Evolutionary conservation across 2,797 vertebrate species (phyloP), one percentile per base, ranked within the genome.

Genomic region (Salmo trutta): DNA sequence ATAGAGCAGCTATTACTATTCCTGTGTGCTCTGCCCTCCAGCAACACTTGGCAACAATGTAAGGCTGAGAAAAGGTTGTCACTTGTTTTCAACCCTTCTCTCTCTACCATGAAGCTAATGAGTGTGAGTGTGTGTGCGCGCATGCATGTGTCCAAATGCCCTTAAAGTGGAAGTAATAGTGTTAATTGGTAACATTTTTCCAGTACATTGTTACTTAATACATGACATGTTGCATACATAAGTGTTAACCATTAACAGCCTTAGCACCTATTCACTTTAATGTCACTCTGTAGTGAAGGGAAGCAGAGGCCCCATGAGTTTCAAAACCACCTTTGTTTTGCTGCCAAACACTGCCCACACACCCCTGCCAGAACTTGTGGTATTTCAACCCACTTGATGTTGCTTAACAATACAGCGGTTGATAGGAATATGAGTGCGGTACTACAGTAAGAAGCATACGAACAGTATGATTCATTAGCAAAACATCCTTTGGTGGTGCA

Each of bases 201-300:
- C 86, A 86, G 78, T 77, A 83, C 81, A 52, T 70, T 76, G 71
- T 86, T 82, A 86, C 87, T 88, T 87, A 86, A 89, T 90, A 90
- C 79, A 90, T 91, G 85, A 89, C 88, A 77, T 83, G 89, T 82
- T 59, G 74, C 78, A 85, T 90, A 86, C 71, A 10, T 21, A 62
- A 24, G 56, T 21, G 91, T 93, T 92, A 91, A 89, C 90, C 84
- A 91, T 92, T 93, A 94, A 92, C 92, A 79, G 79, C 85, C 70
- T 83, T 90, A 85, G 16, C 82, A 89, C 85, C 87, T 83, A 91
- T 92, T 92, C 92, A 92, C 91, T 88, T 91, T 88, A 90, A 85
- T 74, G 77, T 89, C 90, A 90, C 66, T 62, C 81, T 51, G 31
- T 84, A 85, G 89, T 84, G 85, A 84, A 91, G 82, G 83, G 76